A percentile compares a stretch with the other conserved stretches of the same genome.
Conservation (phyloP, 2,113 vertebrate genomes). For the Antigone vipio region DNA sequence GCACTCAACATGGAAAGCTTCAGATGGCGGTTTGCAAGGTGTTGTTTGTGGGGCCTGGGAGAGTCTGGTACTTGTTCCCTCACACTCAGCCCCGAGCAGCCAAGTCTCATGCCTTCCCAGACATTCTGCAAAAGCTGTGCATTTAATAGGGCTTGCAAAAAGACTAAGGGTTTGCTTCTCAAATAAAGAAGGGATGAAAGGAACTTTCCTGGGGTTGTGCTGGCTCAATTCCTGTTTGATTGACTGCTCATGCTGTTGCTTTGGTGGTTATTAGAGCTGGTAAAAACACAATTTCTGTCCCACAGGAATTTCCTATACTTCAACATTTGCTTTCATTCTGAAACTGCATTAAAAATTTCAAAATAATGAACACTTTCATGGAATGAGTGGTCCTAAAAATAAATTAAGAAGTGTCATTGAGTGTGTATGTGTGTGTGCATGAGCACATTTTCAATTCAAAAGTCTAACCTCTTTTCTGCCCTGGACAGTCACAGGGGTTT, state of each 20-base stretch:
- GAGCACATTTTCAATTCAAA: background rate
- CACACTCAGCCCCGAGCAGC: conserved; percentile 16
- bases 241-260: conserved; percentile 61
- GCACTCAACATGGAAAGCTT: accelerated
- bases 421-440: too few species aligned
- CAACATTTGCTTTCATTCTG: conserved; percentile 47
- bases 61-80: conserved; percentile 54
- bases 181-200: conserved; percentile 69
- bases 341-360: conserved; percentile 25
- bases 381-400: background rate
- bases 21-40: background rate
- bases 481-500: background rate
- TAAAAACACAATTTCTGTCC: conserved; percentile 52
- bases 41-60: background rate
- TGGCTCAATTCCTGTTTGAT: conserved; percentile 67
- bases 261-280: conserved; percentile 58
- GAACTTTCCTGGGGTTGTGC: conserved; percentile 66
- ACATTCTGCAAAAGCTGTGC: conserved; percentile 13
- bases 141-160: conserved; percentile 62
- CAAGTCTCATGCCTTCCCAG: conserved; percentile 20
- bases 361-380: conserved; percentile 29
- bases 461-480: background rate
- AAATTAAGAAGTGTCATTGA: background rate
- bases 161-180: conserved; percentile 56
- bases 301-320: conserved; percentile 38